These are phyloP conservation scores for Hydropsyche tenuis DNA, from an alignment of 1,140 invertebrate genomes.

Conservation along the genomic window DNA sequence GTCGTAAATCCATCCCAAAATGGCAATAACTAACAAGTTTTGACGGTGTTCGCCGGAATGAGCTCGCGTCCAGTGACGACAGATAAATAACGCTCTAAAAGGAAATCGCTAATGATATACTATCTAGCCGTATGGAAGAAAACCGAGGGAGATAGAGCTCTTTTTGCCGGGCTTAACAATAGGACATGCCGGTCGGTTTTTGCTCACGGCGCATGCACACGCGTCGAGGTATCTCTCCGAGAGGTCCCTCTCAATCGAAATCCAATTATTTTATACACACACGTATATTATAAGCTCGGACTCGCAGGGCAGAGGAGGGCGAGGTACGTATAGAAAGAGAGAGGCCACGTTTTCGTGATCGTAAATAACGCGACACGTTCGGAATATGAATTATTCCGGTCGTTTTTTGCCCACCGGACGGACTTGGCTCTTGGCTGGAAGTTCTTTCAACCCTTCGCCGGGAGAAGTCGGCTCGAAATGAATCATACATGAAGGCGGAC, in stretches of 20 bases:
- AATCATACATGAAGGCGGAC: constrained; percentile 60
- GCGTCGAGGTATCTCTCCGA: constrained; percentile 22
- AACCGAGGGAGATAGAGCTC: neutral
- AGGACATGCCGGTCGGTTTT: constrained; percentile 31
- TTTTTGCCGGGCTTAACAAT: constrained; percentile 35
- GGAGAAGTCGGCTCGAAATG: constrained; percentile 53
- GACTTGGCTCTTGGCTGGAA: constrained; percentile 29
- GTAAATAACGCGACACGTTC: constrained; percentile 56
- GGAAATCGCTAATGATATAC: constrained; percentile 59
- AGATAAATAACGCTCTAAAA: constrained; percentile 57
- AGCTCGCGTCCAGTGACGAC: constrained; percentile 54
- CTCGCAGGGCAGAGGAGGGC: constrained; percentile 11
- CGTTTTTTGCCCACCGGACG: constrained; percentile 44
- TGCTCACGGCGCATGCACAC: constrained; percentile 36
- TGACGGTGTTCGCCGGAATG: constrained; percentile 41
- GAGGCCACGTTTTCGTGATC: constrained; percentile 55
- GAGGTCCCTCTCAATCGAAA: constrained; percentile 58
- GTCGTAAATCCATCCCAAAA: constrained; percentile 24
- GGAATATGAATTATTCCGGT: constrained; percentile 63
- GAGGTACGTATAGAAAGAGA: neutral
- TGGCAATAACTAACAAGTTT: constrained; percentile 45
- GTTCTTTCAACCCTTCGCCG: constrained; percentile 40
- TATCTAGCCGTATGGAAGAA: constrained; percentile 37
- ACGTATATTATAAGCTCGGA: constrained; percentile 37
- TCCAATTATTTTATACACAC: constrained; percentile 62